Evolutionary conservation across 2,797 vertebrate genomes (phyloP), one percentile per base, ranked within the genome.

Genomic region (Lacerta bilineata): DNA sequence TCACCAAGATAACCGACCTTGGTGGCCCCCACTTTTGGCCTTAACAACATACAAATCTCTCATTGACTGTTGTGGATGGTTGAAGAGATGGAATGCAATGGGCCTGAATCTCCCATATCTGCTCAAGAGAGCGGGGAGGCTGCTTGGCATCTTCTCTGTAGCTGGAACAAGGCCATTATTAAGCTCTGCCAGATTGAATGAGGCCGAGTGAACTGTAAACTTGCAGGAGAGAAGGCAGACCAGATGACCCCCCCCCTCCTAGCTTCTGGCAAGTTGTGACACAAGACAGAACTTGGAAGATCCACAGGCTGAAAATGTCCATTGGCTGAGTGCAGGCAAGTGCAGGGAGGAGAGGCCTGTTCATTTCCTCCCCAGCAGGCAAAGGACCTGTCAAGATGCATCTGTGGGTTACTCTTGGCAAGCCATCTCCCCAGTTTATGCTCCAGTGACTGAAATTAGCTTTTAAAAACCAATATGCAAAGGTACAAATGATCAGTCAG

Each of bases 281-380:
- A 87, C 89, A 33, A 55, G 87, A 59, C 46, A 83, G 68, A 55
- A 66, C 59, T 66, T 43, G 61, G 20, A 86, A 64, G n/a, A 83
- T 88, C 85, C 50, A 55, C 86, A 94, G 87, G 15, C 27, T 90
- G 85, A 77, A 91, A 92, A 87, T 81, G 84, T 2, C 17, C 41
- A 7, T 55, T 92, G 75, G 74, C 25, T 82, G 46, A 64, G 23
- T 20, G 4, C 33, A 20, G 46, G 23, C 68, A 84, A 39, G 72
- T 43, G 41, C 18, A 46, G 39, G 27, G 50, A 25, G 1, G 0
- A 92, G 36, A 92, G 88, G 33, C 78, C 87, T 74, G 87, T 91
- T 29, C 87, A 92, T 80, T 36, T 18, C 15, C 74, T 76, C 86
- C 78, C 66, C 85, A 92, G 0, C 72, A 74, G 8, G 59, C 50